Evolutionary conservation across 1,140 invertebrate genomes (phyloP), one percentile per base, ranked within the genome.

Genomic region (Pogonomyrmex californicus): DNA sequence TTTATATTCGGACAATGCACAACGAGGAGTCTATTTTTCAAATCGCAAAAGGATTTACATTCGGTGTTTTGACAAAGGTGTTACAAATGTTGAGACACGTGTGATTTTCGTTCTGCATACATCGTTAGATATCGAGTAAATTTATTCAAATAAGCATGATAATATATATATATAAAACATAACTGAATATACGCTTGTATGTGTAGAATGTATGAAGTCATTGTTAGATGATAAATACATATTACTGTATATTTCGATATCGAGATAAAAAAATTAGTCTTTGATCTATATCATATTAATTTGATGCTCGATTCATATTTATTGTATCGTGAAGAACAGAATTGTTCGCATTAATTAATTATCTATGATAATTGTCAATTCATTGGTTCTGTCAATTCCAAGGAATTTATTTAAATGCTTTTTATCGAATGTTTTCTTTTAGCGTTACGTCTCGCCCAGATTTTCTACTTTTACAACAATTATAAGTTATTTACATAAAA

Each of bases 111-210:
- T 54, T 66, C 44, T 38, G 60, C 36, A 51, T 49, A 38, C 2
- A 12, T 66, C 33, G 44, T 36, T 77, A 47, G 6, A 12, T 66
- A 38, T 65, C 17, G 17, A 63, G 12, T 77, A 36, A 68, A 49
- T 14, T 38, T 68, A 54, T 44, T 56, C 62, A 2, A 9, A 51
- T 68, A 81, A 66, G 36, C 36, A 44, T 30, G 17, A 71, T 60
- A 47, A 60, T 58, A n/a, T 82, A 73, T 71, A 58, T 6, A 68
- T 23, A 23, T 23, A 23, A n/a, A 54, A 68, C n/a, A 23, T 44
- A 78, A 88, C 5, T 49, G 65, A 6, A 44, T 89, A 85, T 89
- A 86, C 76, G 66, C 68, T 81, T 81, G 75, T 88, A 49, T 79
- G 60, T 75, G 68, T 86, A 88, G 60, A 68, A 38, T 79, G 33